These are phyloP conservation scores for Ophion costatus DNA, from an alignment of 2,888 invertebrate species.

Conservation along the genomic window DNA sequence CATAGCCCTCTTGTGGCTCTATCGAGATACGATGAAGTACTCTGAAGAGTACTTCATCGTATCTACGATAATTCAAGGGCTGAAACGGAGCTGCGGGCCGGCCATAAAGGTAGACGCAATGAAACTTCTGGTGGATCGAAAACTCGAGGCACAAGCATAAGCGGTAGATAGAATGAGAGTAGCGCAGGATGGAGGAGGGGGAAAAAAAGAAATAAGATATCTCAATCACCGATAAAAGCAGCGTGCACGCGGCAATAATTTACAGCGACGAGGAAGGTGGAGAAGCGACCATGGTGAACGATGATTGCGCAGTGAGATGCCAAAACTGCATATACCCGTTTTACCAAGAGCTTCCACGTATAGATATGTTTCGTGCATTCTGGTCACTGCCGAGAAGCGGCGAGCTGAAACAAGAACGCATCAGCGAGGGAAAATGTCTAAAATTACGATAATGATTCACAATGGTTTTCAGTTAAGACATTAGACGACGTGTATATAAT, in stretches of 20 bases:
- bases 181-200: slow-evolving; percentile 15
- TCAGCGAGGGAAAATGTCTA: slow-evolving; percentile 76
- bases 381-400: slow-evolving; percentile 43
- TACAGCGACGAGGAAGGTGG: slow-evolving; percentile 68
- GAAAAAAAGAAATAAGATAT: slow-evolving; percentile 72
- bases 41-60: neutral
- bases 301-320: slow-evolving; percentile 77
- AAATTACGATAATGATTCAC: slow-evolving; percentile 83
- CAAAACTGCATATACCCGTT: slow-evolving; percentile 67
- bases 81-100: slow-evolving; percentile 48
- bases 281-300: slow-evolving; percentile 80
- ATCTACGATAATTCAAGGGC: slow-evolving; percentile 50
- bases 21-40: neutral
- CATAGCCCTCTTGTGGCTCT: neutral
- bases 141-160: slow-evolving; percentile 10
- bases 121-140: slow-evolving; percentile 57
- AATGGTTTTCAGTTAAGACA: slow-evolving; percentile 83
- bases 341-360: slow-evolving; percentile 40
- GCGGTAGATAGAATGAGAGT: slow-evolving; percentile 31
- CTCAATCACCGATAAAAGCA: slow-evolving; percentile 81
- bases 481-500: slow-evolving; percentile 81
- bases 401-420: slow-evolving; percentile 72
- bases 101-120: slow-evolving; percentile 40
- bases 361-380: slow-evolving; percentile 29
- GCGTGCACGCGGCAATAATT: slow-evolving; percentile 76